Evolutionary conservation across 2,888 invertebrate species (phyloP), one percentile per base, ranked within the genome.

Genomic region (Meteorus colon): DNA sequence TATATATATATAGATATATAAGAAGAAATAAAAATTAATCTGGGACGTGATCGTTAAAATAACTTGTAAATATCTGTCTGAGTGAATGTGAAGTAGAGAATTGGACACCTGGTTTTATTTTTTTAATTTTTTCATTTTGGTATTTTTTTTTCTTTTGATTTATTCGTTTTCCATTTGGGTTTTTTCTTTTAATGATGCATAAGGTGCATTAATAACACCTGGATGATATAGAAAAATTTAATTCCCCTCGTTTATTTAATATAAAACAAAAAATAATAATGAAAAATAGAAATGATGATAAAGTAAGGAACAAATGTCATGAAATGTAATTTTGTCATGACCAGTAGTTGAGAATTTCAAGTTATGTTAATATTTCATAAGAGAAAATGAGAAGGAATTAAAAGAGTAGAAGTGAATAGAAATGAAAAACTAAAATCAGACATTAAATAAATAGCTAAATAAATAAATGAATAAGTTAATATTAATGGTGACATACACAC

Each of bases 371-470:
- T 48, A n/a, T 48, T 48, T 48, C 16, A 5, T 16, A 6, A 4
- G 24, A n/a, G 48, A 5, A 48, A 48, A 48, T 48, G 48, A 14
- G n/a, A n/a, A n/a, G n/a, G 48, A 48, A 48, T 14, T 48, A 48
- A 48, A 48, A 48, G 2, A 16, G 48, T 8, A 16, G 16, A 45
- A 24, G 12, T 6, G 31, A 45, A 48, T 5, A 67, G 19, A 68
- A 45, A 45, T 37, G 16, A 27, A 45, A 68, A 68, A 68, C 5
- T 4, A 10, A 19, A 45, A 45, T 51, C 4, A 45, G 3, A 45
- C 24, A 41, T 60, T 55, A 70, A 71, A 62, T 62, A 60, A 65
- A 29, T 27, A 62, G 41, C 29, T 16, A 48, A 48, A 48, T 48
- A 48, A 48, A 48, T 48, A n/a, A 48, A 48, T 48, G 5, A 48